phyloP scores from a whole-genome alignment of 2,797 vertebrate species.

The Vultur gryphus region DNA sequence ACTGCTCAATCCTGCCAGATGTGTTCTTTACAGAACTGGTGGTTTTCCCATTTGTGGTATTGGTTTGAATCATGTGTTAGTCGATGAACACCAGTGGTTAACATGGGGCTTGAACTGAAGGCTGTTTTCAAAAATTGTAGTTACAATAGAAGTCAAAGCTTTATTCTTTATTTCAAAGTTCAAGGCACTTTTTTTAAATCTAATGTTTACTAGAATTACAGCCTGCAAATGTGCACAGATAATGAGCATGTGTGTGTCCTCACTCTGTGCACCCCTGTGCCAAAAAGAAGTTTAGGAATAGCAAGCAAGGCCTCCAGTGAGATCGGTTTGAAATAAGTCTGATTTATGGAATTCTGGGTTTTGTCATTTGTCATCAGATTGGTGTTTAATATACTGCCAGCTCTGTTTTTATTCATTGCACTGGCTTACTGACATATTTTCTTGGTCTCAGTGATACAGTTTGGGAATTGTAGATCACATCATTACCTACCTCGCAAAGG shows the following conservation, averaged over 20 bases:
- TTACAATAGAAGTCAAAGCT: neutral
- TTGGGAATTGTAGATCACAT: neutral
- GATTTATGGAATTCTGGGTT: neutral
- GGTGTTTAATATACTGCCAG: neutral
- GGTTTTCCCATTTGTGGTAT: conserved; percentile 42
- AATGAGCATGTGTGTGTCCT: neutral
- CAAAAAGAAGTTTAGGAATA: neutral
- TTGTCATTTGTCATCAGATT: neutral
- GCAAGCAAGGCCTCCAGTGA: neutral
- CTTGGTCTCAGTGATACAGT: neutral
- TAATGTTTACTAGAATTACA: neutral
- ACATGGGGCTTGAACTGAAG: neutral
- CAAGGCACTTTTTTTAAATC: neutral
- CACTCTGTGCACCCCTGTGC: neutral
- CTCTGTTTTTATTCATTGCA: neutral
- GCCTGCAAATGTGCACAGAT: neutral
- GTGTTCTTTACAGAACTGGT: neutral
- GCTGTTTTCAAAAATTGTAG: neutral
- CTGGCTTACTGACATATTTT: neutral
- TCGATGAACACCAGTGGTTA: neutral
- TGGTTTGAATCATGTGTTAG: neutral
- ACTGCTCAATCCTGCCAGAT: neutral
- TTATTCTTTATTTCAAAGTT: conserved; percentile 13
- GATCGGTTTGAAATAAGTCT: neutral
- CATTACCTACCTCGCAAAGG: neutral